Conservation (phyloP, 2,797 vertebrate species). For the Typhlichthys subterraneus region DNA sequence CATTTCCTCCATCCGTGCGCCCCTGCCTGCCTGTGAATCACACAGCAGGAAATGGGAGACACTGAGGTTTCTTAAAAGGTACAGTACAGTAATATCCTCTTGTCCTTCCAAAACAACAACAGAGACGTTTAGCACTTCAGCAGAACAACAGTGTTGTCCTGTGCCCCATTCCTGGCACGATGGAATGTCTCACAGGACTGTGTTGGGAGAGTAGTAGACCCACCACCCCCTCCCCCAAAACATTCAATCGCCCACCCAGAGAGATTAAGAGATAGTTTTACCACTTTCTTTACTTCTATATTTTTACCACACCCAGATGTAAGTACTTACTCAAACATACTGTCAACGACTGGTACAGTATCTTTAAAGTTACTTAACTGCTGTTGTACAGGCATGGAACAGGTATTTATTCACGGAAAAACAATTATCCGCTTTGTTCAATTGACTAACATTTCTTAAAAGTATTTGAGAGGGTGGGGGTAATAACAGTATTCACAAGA, state of each 20-base stretch:
- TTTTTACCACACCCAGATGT: conserved; percentile 18
- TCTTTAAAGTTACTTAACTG: conserved; percentile 12
- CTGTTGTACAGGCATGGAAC: neutral
- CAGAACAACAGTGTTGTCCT: conserved; percentile 28
- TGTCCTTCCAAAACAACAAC: conserved; percentile 4
- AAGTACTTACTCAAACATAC: no score
- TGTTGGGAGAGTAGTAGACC: conserved; percentile 30
- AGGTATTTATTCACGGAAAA: neutral
- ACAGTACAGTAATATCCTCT: conserved; percentile 36
- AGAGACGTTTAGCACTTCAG: neutral
- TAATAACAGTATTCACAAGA: no score
- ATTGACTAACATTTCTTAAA: no score
- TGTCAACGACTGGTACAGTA: conserved; percentile 8
- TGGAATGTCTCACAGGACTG: conserved; percentile 45
- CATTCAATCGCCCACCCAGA: neutral
- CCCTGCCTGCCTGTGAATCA: conserved; percentile 56
- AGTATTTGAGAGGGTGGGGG: no score
- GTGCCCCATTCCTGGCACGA: conserved; percentile 46
- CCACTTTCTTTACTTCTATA: conserved; percentile 24
- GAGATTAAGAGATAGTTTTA: conserved; percentile 51
- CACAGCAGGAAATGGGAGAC: conserved; percentile 51
- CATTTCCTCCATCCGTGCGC: conserved; percentile 61
- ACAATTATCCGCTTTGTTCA: no score
- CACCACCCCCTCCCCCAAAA: conserved; percentile 12
- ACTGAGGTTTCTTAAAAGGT: conserved; percentile 55